Percentiles rank a stretch among this genome's conserved stretches.
Evolutionary conservation across 2,888 invertebrate species (phyloP).

Genomic region (Periphyllus acericola): DNA sequence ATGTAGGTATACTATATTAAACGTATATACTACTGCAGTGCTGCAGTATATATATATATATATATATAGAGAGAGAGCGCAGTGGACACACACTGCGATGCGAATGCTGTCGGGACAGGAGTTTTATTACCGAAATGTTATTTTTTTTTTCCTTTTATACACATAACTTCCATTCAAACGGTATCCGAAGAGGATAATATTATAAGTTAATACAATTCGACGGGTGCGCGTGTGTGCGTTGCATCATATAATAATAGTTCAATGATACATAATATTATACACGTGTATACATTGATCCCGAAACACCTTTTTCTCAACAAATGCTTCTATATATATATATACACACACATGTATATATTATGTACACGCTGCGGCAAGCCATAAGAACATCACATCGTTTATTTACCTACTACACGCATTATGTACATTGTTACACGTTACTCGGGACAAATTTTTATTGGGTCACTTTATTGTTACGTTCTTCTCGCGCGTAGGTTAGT

Average conservation of each 20-base stretch:
- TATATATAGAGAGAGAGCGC: neutral
- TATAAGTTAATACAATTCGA: conserved; percentile 8
- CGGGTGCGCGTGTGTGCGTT: neutral
- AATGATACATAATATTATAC: neutral
- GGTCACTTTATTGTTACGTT: neutral
- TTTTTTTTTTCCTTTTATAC: neutral
- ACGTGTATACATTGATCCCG: neutral
- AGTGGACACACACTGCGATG: conserved; percentile 23
- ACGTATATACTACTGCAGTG: no score
- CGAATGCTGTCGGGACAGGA: conserved; percentile 17
- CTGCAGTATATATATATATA: neutral
- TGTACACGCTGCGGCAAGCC: neutral
- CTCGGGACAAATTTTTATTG: conserved; percentile 47
- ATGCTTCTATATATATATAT: no score
- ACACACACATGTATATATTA: neutral
- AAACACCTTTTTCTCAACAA: conserved; percentile 34
- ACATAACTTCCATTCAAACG: conserved; percentile 16
- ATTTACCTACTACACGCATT: conserved; percentile 21
- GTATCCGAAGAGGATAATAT: conserved; percentile 25
- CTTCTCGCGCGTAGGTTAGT: neutral
- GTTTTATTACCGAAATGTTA: conserved; percentile 22
- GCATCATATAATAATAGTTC: conserved; percentile 17
- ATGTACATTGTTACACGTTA: neutral
- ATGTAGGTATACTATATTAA: neutral
- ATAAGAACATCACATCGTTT: conserved; percentile 33